Percentiles rank a stretch among this genome's conserved stretches.
These are phyloP conservation scores for Mechanitis messenoides DNA, from an alignment of 2,888 invertebrate species.

Conservation along the genomic window DNA sequence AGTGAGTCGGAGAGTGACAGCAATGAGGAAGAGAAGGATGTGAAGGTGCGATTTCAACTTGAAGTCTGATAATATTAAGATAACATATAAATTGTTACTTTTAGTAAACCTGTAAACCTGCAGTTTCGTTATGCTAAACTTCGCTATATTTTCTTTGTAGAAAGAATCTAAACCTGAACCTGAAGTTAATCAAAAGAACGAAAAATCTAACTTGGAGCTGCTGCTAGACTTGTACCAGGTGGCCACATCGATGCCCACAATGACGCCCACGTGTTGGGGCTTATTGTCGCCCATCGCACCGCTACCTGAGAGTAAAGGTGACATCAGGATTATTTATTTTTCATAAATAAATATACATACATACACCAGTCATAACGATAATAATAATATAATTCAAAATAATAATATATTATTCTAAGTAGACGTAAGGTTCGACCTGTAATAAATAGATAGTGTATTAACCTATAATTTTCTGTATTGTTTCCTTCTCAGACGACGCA, in stretches of 20 bases:
- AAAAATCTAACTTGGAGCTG: conserved; percentile 85
- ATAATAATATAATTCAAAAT: no score
- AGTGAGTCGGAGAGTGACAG: conserved; percentile 27
- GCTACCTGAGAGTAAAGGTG: conserved; percentile 40
- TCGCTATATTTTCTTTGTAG: conserved; percentile 3
- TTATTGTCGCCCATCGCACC: conserved; percentile 76
- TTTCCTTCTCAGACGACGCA: conserved; percentile 33
- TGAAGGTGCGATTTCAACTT: neutral
- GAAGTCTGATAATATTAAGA: no score
- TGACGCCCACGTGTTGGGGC: conserved; percentile 90
- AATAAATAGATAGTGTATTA: no score
- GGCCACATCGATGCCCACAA: conserved; percentile 81
- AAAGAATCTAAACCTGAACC: conserved; percentile 21
- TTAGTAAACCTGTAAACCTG: no score
- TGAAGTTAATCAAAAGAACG: conserved; percentile 40
- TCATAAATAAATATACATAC: no score
- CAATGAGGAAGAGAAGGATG: conserved; percentile 18
- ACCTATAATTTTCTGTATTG: no score
- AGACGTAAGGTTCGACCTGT: no score
- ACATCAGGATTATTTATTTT: conserved; percentile 15
- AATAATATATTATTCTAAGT: no score
- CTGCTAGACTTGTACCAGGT: conserved; percentile 88
- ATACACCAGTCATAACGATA: no score
- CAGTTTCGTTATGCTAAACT: neutral
- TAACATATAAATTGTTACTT: no score